phyloP scores from a whole-genome alignment of 2,888 invertebrate species.

The Temnothorax unifasciatus region DNA sequence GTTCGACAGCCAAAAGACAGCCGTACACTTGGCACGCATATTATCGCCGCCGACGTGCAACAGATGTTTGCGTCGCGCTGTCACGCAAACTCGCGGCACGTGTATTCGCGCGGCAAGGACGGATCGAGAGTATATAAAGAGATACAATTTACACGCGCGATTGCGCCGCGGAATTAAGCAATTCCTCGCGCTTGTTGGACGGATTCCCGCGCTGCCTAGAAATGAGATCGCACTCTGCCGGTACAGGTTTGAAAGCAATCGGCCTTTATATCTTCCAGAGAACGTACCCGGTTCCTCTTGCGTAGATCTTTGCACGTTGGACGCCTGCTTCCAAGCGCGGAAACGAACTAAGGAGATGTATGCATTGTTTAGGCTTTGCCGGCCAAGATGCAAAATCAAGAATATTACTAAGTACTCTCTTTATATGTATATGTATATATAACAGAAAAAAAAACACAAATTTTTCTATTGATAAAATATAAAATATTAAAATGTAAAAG shows the following conservation, averaged over 20 bases:
- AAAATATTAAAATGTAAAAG: too few relatives aligned
- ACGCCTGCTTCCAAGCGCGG: not conserved
- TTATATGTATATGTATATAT: not conserved
- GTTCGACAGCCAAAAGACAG: not conserved
- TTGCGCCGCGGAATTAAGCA: not conserved
- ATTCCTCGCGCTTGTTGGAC: not conserved
- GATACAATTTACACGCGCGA: slow-evolving; percentile 1
- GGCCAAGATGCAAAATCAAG: not conserved
- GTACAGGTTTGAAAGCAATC: not conserved
- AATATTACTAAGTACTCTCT: not conserved
- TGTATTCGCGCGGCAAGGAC: not conserved
- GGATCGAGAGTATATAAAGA: too few relatives aligned
- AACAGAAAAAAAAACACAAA: not conserved
- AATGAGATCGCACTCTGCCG: not conserved
- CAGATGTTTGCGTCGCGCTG: not conserved
- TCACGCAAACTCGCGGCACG: not conserved
- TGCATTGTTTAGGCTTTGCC: not conserved
- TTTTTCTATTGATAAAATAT: too few relatives aligned
- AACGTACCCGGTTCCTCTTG: not conserved
- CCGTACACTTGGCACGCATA: not conserved
- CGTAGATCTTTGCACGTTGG: not conserved
- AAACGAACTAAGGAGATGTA: not conserved
- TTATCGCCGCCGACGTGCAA: slow-evolving; percentile 15
- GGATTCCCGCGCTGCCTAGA: not conserved
- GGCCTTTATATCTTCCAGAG: not conserved